Base-by-base conservation (phyloP, 37 sponge, comb jelly and placozoan species). In the Halichondria panicea region DNA sequence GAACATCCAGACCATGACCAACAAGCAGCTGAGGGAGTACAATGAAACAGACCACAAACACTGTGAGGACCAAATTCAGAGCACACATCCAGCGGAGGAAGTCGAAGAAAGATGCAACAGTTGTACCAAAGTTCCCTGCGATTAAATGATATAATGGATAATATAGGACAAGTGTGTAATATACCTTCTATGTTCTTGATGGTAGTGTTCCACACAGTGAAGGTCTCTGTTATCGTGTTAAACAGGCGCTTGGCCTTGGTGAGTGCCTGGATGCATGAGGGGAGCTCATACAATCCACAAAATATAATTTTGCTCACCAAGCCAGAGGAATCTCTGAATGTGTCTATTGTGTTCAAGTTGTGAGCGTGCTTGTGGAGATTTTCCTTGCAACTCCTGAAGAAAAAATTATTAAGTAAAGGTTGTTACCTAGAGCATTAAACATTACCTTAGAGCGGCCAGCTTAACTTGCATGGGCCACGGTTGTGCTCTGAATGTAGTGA, bases 381-480 rank as follows among this genome's bases (percentile, higher is more conserved):
- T 39, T 42, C 37, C 28, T 42, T 72, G 72, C 74, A 79, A 31
- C 35, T 42, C 52, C 86, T 86, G 48, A 2, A 46, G 9, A 31
- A 3, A n/a, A n/a, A n/a, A n/a, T n/a, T n/a, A n/a, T n/a, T n/a
- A n/a, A n/a, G n/a, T n/a, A n/a, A n/a, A n/a, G n/a, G n/a, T n/a
- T n/a, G n/a, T n/a, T n/a, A n/a, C n/a, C n/a, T n/a, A n/a, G n/a
- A n/a, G n/a, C n/a, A n/a, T n/a, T n/a, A n/a, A n/a, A 13, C 9
- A 60, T 37, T 21, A 91, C 92, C 41, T 73, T 7, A 81, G 44
- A 27, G 86, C 88, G 4, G 83, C 62, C 0, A 84, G 45, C 53
- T 92, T 92, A 63, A 81, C 72, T 44, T 80, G 60, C 93, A 92
- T 88, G 39, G 86, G 72, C 93, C 93, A 92, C 22, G 93, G 93